A percentile compares a stretch with the other conserved stretches of the same genome.
These are phyloP conservation scores for Copidosoma floridanum DNA, from an alignment of 1,140 invertebrate genomes.

Conservation along the genomic window DNA sequence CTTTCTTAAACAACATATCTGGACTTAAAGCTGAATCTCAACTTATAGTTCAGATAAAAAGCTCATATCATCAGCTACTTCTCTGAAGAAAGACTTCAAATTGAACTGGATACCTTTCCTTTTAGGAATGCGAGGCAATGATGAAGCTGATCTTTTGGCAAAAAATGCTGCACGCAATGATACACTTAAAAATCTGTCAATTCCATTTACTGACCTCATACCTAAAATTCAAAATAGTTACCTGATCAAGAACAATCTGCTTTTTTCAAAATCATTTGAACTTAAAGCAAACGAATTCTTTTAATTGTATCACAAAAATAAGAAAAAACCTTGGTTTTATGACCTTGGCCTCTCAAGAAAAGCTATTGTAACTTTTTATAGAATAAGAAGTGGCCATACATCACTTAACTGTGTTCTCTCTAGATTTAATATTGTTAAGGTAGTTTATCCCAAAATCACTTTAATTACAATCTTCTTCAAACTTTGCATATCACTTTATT, in stretches of 20 bases:
- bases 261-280: neutral
- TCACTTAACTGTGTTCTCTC: too few relatives aligned
- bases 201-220: neutral
- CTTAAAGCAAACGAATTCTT: neutral
- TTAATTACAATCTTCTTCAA: too few relatives aligned
- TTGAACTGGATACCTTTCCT: neutral
- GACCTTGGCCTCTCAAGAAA: neutral
- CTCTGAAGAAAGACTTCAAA: too few relatives aligned
- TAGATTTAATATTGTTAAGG: too few relatives aligned
- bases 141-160: neutral
- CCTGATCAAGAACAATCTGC: neutral
- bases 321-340: neutral
- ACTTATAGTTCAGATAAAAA: neutral
- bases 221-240: neutral
- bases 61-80: too few relatives aligned
- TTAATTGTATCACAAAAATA: neutral
- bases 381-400: too few relatives aligned
- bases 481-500: too few relatives aligned
- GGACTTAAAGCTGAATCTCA: neutral
- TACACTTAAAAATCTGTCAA: neutral
- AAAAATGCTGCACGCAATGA: neutral
- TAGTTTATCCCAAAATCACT: too few relatives aligned
- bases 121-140: neutral
- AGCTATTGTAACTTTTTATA: too few relatives aligned
- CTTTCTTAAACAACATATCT: neutral